phyloP scores from a whole-genome alignment of 2,797 vertebrate species.

The Loris lydekkerianus region DNA sequence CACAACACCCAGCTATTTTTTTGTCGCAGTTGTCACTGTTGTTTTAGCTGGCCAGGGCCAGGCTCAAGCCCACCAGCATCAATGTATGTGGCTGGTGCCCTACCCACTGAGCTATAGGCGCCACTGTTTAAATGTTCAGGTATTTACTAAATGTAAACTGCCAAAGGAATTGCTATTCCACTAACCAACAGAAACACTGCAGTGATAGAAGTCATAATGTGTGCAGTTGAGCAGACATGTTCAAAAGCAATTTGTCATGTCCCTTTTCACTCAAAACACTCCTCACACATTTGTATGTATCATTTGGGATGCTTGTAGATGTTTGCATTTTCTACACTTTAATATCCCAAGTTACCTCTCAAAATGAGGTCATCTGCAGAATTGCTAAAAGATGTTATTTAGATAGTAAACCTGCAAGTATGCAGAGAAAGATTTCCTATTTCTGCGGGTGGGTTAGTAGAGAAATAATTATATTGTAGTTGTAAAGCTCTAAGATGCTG shows the following conservation, averaged over 20 bases:
- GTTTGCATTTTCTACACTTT: conserved; percentile 62
- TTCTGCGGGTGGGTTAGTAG: conserved; percentile 39
- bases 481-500: conserved; percentile 57
- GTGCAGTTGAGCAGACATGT: not conserved
- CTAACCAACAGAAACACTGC: not conserved
- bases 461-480: conserved; percentile 73
- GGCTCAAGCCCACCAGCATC: too few relatives aligned
- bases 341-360: conserved; percentile 55
- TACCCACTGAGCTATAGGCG: too few relatives aligned
- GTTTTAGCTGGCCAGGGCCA: too few relatives aligned
- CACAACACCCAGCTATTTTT: too few relatives aligned
- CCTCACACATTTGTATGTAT: not conserved
- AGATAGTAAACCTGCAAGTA: conserved; percentile 66
- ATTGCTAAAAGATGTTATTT: conserved; percentile 69
- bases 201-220: not conserved
- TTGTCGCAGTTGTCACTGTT: too few relatives aligned
- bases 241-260: not conserved
- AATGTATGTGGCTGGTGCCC: too few relatives aligned
- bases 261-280: conserved; percentile 8
- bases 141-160: conserved; percentile 49
- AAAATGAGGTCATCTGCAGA: conserved; percentile 68
- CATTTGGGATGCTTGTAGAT: conserved; percentile 22
- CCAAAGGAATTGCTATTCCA: conserved; percentile 4
- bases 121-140: conserved; percentile 5
- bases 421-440: conserved; percentile 64